Evolutionary conservation across 2,888 invertebrate species (phyloP), one percentile per base, ranked within the genome.

Genomic region (Melanophora roralis): DNA sequence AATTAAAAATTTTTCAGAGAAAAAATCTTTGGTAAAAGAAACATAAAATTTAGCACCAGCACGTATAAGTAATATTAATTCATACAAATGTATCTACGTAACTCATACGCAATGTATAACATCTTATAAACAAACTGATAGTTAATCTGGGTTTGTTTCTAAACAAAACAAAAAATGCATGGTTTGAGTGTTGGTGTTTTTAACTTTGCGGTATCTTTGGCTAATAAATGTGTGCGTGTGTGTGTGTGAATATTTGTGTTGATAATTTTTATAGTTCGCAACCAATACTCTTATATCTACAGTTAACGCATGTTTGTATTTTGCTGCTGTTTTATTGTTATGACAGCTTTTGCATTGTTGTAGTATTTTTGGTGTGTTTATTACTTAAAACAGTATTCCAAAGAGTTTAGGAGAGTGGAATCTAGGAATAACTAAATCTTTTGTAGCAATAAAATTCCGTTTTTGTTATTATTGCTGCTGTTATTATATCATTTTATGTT

Each of bases 281-380:
- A 64, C 38, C 38, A 32, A 65, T 49, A 64, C 47, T 47, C 19
- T 6, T 34, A 16, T 16, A 23, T 23, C 40, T 62, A 12, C 45
- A 19, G 21, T 38, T n/a, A n/a, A n/a, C n/a, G 27, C 6, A 27
- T 27, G 27, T 27, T 3, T 27, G 14, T 45, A 34, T 19, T 47
- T 60, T 23, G 36, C 62, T 60, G 36, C n/a, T n/a, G n/a, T 19
- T 69, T 45, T 57, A 68, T 53, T 62, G 62, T 76, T 62, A 43
- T 67, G 67, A 60, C 51, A 59, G 67, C 47, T 76, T 62, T 62
- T 59, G 27, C 27, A 27, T 27, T 27, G 27, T 27, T 27, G 40
- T 49, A 27, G 49, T 59, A 21, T 71, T 49, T 27, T 27, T 36
- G 27, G 19, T 36, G 1, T 69, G 36, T 12, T 38, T 32, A 32